Conservation (phyloP, 1,140 invertebrate genomes). For the Vanessa tameamea region DNA sequence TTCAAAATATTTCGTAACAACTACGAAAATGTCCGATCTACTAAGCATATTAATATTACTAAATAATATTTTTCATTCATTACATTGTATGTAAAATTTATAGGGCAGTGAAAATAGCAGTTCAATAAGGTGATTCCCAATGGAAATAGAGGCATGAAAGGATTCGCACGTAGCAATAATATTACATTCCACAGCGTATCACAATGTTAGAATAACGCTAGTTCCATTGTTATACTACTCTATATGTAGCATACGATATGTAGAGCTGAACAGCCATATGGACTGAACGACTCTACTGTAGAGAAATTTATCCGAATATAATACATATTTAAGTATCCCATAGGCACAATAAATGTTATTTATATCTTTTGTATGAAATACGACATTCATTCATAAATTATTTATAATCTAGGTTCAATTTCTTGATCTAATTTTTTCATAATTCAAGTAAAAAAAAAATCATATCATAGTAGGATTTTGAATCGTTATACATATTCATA, state of each 20-base stretch:
- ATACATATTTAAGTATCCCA: too few relatives aligned
- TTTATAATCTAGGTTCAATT: too few relatives aligned
- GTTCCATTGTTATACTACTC: constrained; percentile 13
- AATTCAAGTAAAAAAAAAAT: too few relatives aligned
- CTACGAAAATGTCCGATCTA: background rate
- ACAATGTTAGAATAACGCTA: constrained; percentile 23
- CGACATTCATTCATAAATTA: too few relatives aligned
- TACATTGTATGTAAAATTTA: constrained; percentile 20
- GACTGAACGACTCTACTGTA: background rate
- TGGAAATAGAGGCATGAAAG: constrained; percentile 32
- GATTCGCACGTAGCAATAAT: constrained; percentile 28
- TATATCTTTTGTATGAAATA: too few relatives aligned
- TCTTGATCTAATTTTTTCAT: too few relatives aligned
- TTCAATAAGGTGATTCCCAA: constrained; percentile 33
- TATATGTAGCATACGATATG: background rate
- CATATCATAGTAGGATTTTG: too few relatives aligned
- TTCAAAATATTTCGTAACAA: too few relatives aligned
- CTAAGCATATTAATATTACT: background rate
- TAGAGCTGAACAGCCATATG: background rate
- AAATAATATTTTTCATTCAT: background rate
- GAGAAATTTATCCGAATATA: background rate
- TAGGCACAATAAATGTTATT: too few relatives aligned
- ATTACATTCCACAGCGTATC: constrained; percentile 33
- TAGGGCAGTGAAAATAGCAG: constrained; percentile 31
- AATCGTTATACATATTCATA: too few relatives aligned